Evolutionary conservation across 2,113 vertebrate species (phyloP), one percentile per base, ranked within the genome.

Genomic region (Ellobius talpinus): DNA sequence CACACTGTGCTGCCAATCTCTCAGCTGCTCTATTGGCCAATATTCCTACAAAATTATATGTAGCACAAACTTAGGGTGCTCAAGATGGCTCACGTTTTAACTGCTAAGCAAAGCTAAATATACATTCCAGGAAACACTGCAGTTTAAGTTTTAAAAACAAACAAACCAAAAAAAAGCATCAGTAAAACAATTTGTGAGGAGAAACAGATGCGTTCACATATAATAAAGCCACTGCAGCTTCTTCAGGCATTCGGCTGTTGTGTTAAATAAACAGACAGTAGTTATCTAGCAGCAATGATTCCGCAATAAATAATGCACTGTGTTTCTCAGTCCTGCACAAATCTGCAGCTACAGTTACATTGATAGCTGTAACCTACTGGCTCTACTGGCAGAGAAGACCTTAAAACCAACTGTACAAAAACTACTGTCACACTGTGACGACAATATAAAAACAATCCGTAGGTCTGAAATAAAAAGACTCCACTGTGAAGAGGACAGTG

Each of bases 281-380:
- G 99, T 99, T 99, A 98, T 99, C 99, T 99, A 99, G 99, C 99
- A 99, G 99, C 99, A 99, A 99, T 98, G 99, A 99, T 99, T 99
- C 98, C 98, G 98, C 98, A 99, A 99, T 99, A 99, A 99, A 99
- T 99, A 99, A 99, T 99, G 99, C 99, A 98, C 98, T 99, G 98
- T 99, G 98, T 99, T 99, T 99, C 98, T 99, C 98, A 99, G 99
- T 99, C 98, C 99, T 99, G 99, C 99, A 98, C 98, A 98, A 99
- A 99, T 99, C 97, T 98, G 99, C 99, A 99, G 99, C 99, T 99
- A 98, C 98, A 99, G 98, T 99, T 99, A 99, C 99, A 99, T 98
- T 97, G 98, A 99, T 74, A 98, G 98, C 98, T 99, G 98, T 99
- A 99, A 99, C 98, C 98, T 99, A 99, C 98, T 99, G 99, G 99